Evolutionary conservation across 2,113 vertebrate genomes (phyloP).

Genomic region (Condylura cristata): DNA sequence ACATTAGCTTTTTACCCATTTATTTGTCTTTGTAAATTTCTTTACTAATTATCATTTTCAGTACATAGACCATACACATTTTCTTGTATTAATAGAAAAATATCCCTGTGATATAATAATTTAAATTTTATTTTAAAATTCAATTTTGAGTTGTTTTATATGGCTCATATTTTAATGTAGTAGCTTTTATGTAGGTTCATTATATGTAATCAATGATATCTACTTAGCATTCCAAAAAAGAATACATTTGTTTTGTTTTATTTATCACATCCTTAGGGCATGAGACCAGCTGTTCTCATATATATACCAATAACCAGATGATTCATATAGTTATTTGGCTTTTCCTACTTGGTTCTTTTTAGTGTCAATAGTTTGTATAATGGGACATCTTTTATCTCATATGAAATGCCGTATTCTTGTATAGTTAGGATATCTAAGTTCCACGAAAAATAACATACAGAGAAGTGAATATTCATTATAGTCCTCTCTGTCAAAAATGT

Average conservation of each 20-base stretch:
- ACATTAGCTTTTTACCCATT: not conserved
- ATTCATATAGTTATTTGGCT: not conserved
- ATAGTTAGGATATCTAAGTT: not conserved
- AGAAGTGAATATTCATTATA: not conserved
- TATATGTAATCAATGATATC: not conserved
- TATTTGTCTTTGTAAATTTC: not conserved
- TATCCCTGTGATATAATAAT: not conserved
- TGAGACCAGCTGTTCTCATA: not conserved
- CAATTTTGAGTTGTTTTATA: not conserved
- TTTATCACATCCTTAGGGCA: not conserved
- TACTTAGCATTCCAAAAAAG: not conserved
- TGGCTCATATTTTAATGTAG: not conserved
- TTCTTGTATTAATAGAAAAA: not conserved
- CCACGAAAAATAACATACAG: not conserved
- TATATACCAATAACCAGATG: not conserved
- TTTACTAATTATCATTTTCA: slow-evolving; percentile 18
- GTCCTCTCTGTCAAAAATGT: not conserved
- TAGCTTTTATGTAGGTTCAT: not conserved
- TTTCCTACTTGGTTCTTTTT: slow-evolving; percentile 25
- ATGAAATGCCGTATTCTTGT: slow-evolving; percentile 3
- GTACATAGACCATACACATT: not conserved
- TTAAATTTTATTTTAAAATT: not conserved
- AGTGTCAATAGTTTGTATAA: slow-evolving; percentile 11
- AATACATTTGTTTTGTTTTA: not conserved
- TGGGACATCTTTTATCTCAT: not conserved